Conservation (phyloP, 2,888 invertebrate genomes). For the Drosophila fulvimacula region DNA sequence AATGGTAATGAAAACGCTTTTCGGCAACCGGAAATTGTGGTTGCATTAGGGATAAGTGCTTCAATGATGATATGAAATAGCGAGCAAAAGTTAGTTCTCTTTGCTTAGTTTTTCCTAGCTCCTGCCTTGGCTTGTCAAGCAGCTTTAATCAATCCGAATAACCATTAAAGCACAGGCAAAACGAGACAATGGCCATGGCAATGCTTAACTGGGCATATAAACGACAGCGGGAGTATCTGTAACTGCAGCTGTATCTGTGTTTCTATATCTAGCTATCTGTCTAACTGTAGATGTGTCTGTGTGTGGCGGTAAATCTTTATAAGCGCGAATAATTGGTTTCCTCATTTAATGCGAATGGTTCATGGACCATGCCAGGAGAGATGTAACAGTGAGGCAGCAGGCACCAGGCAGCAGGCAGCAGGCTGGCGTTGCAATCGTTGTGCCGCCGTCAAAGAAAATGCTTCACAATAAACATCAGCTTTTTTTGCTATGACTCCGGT, state of each 20-base stretch:
- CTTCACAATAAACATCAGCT: constrained; percentile 72
- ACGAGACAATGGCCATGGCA: constrained; percentile 45
- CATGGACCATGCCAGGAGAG: constrained; percentile 35
- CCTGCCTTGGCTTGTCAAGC: too few species aligned
- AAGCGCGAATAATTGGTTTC: constrained; percentile 84
- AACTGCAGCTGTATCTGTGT: constrained; percentile 29
- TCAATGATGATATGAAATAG: neutral
- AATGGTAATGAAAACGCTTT: constrained; percentile 63
- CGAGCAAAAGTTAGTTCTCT: neutral
- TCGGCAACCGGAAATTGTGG: constrained; percentile 73
- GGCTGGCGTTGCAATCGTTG: constrained; percentile 62
- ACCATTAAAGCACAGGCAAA: constrained; percentile 29
- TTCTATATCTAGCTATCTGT: constrained; percentile 47
- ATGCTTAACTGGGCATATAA: constrained; percentile 42
- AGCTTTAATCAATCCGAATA: constrained; percentile 63
- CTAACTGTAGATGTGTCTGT: constrained; percentile 51
- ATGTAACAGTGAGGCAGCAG: constrained; percentile 24
- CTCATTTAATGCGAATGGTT: constrained; percentile 83
- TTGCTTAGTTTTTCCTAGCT: neutral
- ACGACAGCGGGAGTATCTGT: constrained; percentile 30
- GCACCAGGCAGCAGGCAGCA: constrained; percentile 20
- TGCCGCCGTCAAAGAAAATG: constrained; percentile 70
- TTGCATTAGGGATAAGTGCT: constrained; percentile 61
- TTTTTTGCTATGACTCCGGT: constrained; percentile 18
- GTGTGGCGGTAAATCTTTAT: constrained; percentile 78